phyloP scores from a whole-genome alignment of 2,888 invertebrate genomes.

The Mechanitis mazaeus region DNA sequence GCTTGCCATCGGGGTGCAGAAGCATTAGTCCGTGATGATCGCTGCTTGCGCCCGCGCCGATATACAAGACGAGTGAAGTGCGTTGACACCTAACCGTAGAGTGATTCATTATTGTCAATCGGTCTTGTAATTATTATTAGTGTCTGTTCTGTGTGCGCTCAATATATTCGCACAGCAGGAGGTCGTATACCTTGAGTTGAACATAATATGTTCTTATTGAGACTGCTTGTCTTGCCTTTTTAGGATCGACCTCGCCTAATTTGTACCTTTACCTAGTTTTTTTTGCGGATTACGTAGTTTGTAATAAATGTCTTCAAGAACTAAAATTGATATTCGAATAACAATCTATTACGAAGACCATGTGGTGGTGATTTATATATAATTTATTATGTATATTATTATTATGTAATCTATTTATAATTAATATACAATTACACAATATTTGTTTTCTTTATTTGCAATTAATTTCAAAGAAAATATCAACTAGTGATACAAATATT shows the following conservation, averaged over 20 bases:
- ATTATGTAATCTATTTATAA: conserved; percentile 5
- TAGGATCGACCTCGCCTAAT: conserved; percentile 61
- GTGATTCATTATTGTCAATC: conserved; percentile 66
- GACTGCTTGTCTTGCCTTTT: conserved; percentile 67
- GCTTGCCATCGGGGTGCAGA: conserved; percentile 63
- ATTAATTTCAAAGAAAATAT: not conserved
- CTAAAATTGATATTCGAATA: conserved; percentile 80
- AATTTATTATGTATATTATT: conserved; percentile 23
- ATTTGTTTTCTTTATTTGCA: conserved; percentile 22
- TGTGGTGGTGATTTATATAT: conserved; percentile 81
- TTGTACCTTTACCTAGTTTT: conserved; percentile 68
- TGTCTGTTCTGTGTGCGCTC: conserved; percentile 65
- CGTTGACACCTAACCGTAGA: conserved; percentile 73
- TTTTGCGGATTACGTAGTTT: conserved; percentile 51
- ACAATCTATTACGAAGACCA: conserved; percentile 82
- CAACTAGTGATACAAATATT: not conserved
- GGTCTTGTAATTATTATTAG: conserved; percentile 45
- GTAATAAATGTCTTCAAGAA: conserved; percentile 78
- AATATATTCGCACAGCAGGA: conserved; percentile 43
- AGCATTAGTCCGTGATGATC: conserved; percentile 60
- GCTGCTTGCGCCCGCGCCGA: conserved; percentile 54
- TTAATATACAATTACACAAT: conserved; percentile 18
- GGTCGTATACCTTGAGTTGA: conserved; percentile 68
- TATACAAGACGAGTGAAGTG: conserved; percentile 66
- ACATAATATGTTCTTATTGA: conserved; percentile 57